Base-by-base conservation (phyloP, 2,797 vertebrate species). In the Choloepus didactylus region DNA sequence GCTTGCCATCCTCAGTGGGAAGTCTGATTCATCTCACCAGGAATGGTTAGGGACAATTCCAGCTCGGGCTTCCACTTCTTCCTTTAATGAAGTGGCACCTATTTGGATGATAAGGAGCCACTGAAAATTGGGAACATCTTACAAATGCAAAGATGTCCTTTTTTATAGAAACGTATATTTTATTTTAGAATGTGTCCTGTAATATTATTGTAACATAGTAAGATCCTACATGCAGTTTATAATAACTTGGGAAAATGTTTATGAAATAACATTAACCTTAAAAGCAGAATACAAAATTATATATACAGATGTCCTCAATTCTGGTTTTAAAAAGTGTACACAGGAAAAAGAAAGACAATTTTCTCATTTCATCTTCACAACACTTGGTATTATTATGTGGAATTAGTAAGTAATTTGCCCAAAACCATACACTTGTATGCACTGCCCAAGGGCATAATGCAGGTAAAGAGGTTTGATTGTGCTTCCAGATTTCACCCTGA, bases 21-120 rank as follows among this genome's bases (percentile, higher is more conserved):
- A 89, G 44, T 81, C 89, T 16, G 92, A 97, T 96, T 97, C 95
- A 97, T 96, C 95, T 97, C 96, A 94, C 94, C 11, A 0, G 96
- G 46, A 83, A 77, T 25, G 0, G 92, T 77, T 95, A 75, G 94
- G 95, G 94, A 95, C 95, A 31, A 96, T 94, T 88, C 54, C 70
- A 91, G 82, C 60, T 83, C 73, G 51, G 67, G 38, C 38, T 95
- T 87, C 66, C 38, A 69, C 85, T 77, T 93, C 88, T 92, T 73
- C 83, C 72, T 95, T 95, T 97, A 97, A 97, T 95, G 93, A 97
- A 96, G 86, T 94, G 82, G 83, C 59, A 84, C 86, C 91, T 96
- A 96, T 95, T 95, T 95, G 91, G 66, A 91, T 67, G 83, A 96
- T 96, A 97, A 96, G 88, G 46, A 96, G 66, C 8, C 70, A 66